Evolutionary conservation across 2,797 vertebrate genomes (phyloP), one percentile per base, ranked within the genome.

Genomic region (Pseudochaenichthys georgianus): DNA sequence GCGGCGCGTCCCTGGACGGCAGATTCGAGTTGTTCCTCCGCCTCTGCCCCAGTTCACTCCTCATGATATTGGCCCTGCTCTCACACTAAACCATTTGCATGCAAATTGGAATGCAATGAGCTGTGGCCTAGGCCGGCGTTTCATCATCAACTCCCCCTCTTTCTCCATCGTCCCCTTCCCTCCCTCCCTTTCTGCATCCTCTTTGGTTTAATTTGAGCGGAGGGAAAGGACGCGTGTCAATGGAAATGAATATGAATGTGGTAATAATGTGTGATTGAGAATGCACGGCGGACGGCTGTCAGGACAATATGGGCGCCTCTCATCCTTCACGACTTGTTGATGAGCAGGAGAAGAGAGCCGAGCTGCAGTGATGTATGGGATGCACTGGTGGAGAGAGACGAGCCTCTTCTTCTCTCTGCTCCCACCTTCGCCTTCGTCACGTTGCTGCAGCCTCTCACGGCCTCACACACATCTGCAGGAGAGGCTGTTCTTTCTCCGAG

Each of bases 81-180:
- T 96, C 96, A 93, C 95, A 95, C 96, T 95, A 96, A 96, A 95
- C 96, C 97, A 99, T 99, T 99, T 99, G 97, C 98, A 99, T 99
- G 96, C 97, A 99, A 99, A 99, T 99, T 99, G 97, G 97, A 99
- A 99, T 96, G 97, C 97, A 98, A 97, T 98, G 98, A 98, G 97
- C 97, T 99, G 97, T 98, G 96, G 96, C 96, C 96, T 95, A 93
- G 95, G 85, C 97, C 96, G 94, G 96, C 97, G 98, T 97, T 99
- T 99, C 96, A 97, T 97, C 96, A 97, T 96, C 96, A 96, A 85
- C 75, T 53, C 69, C 85, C 88, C 77, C 80, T 47, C 64, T 59
- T 12, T 54, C 75, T 42, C 71, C 55, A 1, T 41, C 78, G 50
- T 60, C 70, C 87, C 73, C 41, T 66, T 63, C 58, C 85, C 87